These are phyloP conservation scores for Cephus sareptanus DNA, from an alignment of 2,888 invertebrate genomes.

Conservation along the genomic window DNA sequence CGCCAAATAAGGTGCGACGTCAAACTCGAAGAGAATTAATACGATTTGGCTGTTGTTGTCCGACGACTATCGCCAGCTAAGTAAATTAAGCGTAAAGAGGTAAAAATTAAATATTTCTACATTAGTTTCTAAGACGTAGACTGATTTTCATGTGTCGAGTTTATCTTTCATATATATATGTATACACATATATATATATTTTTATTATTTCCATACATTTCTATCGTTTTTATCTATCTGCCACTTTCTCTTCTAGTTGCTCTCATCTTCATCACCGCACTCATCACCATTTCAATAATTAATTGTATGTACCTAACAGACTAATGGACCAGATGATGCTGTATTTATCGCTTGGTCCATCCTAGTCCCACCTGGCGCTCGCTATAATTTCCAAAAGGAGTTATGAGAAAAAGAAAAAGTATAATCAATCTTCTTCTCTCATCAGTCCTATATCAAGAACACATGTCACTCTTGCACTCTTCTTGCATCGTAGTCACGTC, in stretches of 20 bases:
- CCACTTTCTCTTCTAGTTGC: neutral
- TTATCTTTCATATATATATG: slow-evolving; percentile 7
- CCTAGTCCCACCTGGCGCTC: neutral
- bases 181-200: slow-evolving; percentile 7
- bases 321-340: neutral
- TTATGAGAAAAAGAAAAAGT: neutral
- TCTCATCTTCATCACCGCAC: neutral
- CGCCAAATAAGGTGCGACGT: slow-evolving; percentile 19
- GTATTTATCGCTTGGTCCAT: neutral
- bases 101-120: slow-evolving; percentile 38
- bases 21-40: slow-evolving; percentile 39
- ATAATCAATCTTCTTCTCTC: neutral
- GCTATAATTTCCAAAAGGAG: neutral
- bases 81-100: slow-evolving; percentile 48
- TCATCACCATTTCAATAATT: neutral
- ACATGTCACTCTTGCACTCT: neutral
- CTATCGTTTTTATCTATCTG: neutral
- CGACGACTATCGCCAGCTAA: slow-evolving; percentile 45
- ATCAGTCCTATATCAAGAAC: neutral
- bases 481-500: neutral
- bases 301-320: neutral
- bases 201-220: slow-evolving; percentile 4
- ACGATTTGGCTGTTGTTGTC: slow-evolving; percentile 42
- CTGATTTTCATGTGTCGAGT: neutral
- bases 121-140: slow-evolving; percentile 7